phyloP scores from a whole-genome alignment of 1,140 invertebrate species.

The Heliothis subflexa region DNA sequence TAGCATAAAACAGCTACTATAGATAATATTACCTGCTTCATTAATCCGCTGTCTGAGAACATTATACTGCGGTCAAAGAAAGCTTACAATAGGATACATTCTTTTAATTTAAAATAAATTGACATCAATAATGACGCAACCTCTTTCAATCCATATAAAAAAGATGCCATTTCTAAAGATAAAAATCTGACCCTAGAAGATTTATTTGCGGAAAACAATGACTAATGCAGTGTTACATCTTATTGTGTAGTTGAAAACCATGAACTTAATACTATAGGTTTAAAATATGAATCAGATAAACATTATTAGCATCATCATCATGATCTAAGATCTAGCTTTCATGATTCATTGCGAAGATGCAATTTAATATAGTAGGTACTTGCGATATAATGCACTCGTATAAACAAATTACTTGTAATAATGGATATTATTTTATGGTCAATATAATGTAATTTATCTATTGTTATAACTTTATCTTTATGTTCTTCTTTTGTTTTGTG shows the following conservation, averaged over 20 bases:
- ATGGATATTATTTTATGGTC: constrained; percentile 1
- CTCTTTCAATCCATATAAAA: not conserved
- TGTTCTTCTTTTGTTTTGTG: not conserved
- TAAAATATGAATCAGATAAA: constrained; percentile 2
- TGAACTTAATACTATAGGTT: not conserved
- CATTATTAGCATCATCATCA: not conserved
- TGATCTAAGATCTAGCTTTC: constrained; percentile 6
- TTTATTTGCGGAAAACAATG: constrained; percentile 4
- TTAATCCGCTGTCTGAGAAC: too few relatives aligned
- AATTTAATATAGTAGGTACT: constrained; percentile 11
- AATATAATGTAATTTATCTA: constrained; percentile 9
- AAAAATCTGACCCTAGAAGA: constrained; percentile 14
- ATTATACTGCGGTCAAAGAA: too few relatives aligned
- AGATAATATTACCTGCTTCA: too few relatives aligned
- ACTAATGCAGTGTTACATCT: constrained; percentile 1
- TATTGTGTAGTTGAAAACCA: constrained; percentile 6
- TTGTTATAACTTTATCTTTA: not conserved
- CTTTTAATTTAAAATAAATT: not conserved
- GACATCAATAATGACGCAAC: constrained; percentile 6
- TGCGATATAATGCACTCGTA: not conserved
- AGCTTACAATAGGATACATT: too few relatives aligned
- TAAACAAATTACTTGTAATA: constrained; percentile 13
- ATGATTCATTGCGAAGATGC: not conserved
- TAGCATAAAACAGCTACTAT: too few relatives aligned
- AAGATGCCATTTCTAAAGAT: not conserved